A percentile compares a stretch with the other conserved stretches of the same genome.
These are phyloP conservation scores for Acrobasis suavella DNA, from an alignment of 2,888 invertebrate genomes.

Conservation along the genomic window DNA sequence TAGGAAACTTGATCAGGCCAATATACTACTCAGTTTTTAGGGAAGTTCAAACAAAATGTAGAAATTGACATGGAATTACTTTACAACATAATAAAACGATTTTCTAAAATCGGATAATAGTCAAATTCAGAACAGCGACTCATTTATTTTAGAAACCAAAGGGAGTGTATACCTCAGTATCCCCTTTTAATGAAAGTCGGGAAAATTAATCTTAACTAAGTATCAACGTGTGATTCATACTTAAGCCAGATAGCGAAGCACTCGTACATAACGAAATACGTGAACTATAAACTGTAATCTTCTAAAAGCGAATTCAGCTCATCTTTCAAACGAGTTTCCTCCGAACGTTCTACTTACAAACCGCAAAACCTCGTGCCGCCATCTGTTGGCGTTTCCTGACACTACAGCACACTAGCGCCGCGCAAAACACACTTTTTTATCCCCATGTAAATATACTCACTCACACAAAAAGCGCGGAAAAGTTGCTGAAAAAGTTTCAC, in stretches of 20 bases:
- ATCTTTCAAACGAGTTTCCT: constrained; percentile 53
- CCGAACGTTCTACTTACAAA: constrained; percentile 41
- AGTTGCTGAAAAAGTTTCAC: constrained; percentile 60
- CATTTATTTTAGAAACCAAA: too few relatives aligned
- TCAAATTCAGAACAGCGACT: too few relatives aligned
- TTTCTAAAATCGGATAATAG: not conserved
- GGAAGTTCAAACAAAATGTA: too few relatives aligned
- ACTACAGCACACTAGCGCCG: constrained; percentile 72
- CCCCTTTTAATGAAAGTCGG: too few relatives aligned
- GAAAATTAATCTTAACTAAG: too few relatives aligned
- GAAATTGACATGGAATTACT: too few relatives aligned
- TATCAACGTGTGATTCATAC: not conserved
- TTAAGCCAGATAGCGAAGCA: not conserved
- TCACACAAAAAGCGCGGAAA: constrained; percentile 55
- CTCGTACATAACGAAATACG: not conserved
- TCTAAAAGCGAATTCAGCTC: constrained; percentile 57
- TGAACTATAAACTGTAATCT: constrained; percentile 41
- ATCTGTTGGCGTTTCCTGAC: constrained; percentile 53
- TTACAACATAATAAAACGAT: not conserved
- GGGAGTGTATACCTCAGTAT: too few relatives aligned
- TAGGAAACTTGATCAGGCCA: too few relatives aligned
- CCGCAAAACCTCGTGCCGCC: constrained; percentile 58
- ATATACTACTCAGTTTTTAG: too few relatives aligned
- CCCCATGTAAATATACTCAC: constrained; percentile 48
- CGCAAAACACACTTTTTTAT: constrained; percentile 55